phyloP scores from a whole-genome alignment of 2,888 invertebrate species.

The Luperina testacea region DNA sequence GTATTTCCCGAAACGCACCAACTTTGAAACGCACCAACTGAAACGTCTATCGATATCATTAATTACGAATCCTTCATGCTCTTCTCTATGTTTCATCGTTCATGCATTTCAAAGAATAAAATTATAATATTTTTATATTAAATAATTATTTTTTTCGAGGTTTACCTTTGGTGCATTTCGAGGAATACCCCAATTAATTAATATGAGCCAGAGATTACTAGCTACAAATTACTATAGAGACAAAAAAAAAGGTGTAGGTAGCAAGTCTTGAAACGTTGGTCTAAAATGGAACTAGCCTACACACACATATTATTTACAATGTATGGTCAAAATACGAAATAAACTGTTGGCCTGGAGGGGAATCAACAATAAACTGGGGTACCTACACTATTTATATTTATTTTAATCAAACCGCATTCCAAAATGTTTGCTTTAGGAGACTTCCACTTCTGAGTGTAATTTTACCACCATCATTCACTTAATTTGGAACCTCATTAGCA shows the following conservation, averaged over 20 bases:
- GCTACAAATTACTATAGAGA: not conserved
- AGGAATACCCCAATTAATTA: too few species aligned
- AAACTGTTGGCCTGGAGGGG: constrained; percentile 23
- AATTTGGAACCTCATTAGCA: not conserved
- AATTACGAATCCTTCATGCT: too few species aligned
- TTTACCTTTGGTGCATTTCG: too few species aligned
- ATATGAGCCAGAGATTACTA: too few species aligned
- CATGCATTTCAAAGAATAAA: too few species aligned
- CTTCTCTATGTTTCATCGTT: too few species aligned
- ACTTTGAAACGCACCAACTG: too few species aligned
- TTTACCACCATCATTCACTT: not conserved
- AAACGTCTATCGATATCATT: too few species aligned
- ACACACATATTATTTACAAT: constrained; percentile 17
- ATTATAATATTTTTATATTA: too few species aligned
- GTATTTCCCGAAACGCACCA: too few species aligned
- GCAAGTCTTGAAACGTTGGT: not conserved
- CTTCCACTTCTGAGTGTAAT: constrained; percentile 57
- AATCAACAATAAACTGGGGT: constrained; percentile 45
- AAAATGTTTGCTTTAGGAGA: constrained; percentile 62
- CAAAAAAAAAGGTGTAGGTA: constrained; percentile 2
- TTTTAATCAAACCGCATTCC: constrained; percentile 76
- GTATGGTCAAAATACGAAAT: constrained; percentile 14
- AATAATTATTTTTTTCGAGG: too few species aligned
- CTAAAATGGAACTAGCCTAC: constrained; percentile 22
- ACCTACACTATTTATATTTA: constrained; percentile 40